Conservation (phyloP, 2,113 vertebrate genomes). For the Eleginops maclovinus region DNA sequence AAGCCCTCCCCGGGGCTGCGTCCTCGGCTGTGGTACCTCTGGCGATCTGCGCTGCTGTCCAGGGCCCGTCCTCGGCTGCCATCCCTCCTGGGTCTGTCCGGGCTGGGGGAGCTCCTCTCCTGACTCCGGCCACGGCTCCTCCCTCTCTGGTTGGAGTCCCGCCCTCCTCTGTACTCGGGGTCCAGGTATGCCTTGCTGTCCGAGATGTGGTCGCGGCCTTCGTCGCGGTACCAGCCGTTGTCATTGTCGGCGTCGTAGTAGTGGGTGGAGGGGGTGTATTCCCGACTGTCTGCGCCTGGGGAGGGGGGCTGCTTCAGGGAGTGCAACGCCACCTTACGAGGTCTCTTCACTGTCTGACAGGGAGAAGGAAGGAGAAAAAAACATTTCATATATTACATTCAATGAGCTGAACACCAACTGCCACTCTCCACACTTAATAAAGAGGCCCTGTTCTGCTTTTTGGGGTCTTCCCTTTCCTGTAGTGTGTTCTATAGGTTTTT, state of each 20-base stretch:
- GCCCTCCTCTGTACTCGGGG: conserved; percentile 78
- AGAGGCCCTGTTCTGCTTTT: background rate
- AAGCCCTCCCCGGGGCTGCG: conserved; percentile 76
- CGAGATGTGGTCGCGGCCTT: conserved; percentile 79
- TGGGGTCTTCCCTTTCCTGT: too few species aligned
- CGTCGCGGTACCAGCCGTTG: conserved; percentile 85
- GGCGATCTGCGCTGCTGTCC: conserved; percentile 75
- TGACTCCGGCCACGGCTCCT: conserved; percentile 82
- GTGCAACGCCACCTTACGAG: conserved; percentile 86
- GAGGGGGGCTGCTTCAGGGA: conserved; percentile 82
- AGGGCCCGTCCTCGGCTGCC: conserved; percentile 80
- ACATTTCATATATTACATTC: background rate
- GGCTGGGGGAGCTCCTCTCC: conserved; percentile 79
- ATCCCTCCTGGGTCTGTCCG: conserved; percentile 82
- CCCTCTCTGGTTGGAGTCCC: conserved; percentile 73
- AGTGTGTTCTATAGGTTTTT: too few species aligned
- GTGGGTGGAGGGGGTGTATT: conserved; percentile 85
- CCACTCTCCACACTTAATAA: too few species aligned
- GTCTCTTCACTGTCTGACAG: conserved; percentile 91
- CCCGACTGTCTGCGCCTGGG: conserved; percentile 81
- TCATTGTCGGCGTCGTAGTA: conserved; percentile 84
- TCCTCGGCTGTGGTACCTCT: conserved; percentile 80
- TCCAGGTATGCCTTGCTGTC: conserved; percentile 78
- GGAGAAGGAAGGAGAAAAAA: background rate
- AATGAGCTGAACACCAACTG: background rate